Conservation (phyloP, 1,140 invertebrate genomes). For the Pararge aegeria region DNA sequence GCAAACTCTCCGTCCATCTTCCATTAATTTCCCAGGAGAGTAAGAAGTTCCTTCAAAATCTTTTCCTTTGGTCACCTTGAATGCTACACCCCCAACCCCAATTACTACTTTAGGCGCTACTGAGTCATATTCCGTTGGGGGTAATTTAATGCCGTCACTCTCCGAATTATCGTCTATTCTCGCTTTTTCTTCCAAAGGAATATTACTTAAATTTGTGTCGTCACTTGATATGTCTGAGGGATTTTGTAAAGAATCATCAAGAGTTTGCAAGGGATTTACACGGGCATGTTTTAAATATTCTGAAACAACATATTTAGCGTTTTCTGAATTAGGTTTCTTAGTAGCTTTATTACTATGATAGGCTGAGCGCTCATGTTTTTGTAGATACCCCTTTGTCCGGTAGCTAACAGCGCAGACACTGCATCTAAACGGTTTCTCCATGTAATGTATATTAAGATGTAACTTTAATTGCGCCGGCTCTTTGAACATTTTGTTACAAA, state of each 20-base stretch:
- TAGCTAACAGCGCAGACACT: constrained; percentile 95
- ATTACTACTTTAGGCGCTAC: constrained; percentile 77
- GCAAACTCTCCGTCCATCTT: constrained; percentile 92
- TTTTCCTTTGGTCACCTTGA: constrained; percentile 72
- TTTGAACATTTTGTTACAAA: constrained; percentile 95
- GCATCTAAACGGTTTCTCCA: constrained; percentile 95
- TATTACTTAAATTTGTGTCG: constrained; percentile 53
- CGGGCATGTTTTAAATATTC: constrained; percentile 82
- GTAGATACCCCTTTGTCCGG: constrained; percentile 93
- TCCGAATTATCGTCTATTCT: constrained; percentile 54
- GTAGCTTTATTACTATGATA: constrained; percentile 93
- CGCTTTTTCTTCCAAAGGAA: constrained; percentile 45
- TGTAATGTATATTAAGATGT: constrained; percentile 97
- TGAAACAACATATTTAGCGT: constrained; percentile 82
- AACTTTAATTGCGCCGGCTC: constrained; percentile 93
- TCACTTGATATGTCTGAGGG: constrained; percentile 51
- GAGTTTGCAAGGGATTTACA: constrained; percentile 77
- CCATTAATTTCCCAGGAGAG: constrained; percentile 80
- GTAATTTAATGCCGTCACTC: constrained; percentile 48
- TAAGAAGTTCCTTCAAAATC: constrained; percentile 67
- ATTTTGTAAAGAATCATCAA: constrained; percentile 53
- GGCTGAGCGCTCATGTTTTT: constrained; percentile 94
- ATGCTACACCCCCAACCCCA: constrained; percentile 74
- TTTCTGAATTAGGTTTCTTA: constrained; percentile 59
- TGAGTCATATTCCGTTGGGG: constrained; percentile 59